Evolutionary conservation across 1,140 invertebrate genomes (phyloP), one percentile per base, ranked within the genome.

Genomic region (Pseudomyrmex sp.): DNA sequence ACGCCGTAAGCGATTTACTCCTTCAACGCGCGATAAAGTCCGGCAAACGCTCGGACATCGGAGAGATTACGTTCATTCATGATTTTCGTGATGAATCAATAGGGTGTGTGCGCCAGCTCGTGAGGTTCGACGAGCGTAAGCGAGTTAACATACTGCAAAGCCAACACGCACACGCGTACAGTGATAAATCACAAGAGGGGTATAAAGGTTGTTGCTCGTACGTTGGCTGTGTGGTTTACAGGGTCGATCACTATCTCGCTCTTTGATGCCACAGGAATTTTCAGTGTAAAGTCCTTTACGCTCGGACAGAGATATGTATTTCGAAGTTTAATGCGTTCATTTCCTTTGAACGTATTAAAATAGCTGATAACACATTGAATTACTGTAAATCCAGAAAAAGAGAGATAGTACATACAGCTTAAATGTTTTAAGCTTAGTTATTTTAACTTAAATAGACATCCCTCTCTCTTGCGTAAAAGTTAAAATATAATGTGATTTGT

Each of bases 51-150:
- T n/a, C 18, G 26, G 58, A 44, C 46, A 82, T 84, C 76, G 82
- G 75, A 84, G 82, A 48, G 80, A 86, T 88, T 87, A 82, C 83
- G 83, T 89, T 87, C 84, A 88, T 85, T 90, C 83, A 88, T 89
- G 84, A 86, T 86, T 85, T 86, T 88, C 72, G 46, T 66, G 65
- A 89, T 89, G 84, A 88, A 86, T 86, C 84, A 70, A 89, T 85
- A 77, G 52, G 44, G 58, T 66, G 74, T 70, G 69, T 75, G 77
- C 80, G 66, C 20, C 52, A 63, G 69, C 63, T 58, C 56, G 54
- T 73, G 35, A 73, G 56, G 75, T 72, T 73, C 50, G 50, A 59
- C 74, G 75, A 69, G 65, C 72, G 44, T 63, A 44, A 46, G 79
- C 50, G 50, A 26, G n/a, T 52, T 12, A 46, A 61, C 20, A 2